Evolutionary conservation across 2,888 invertebrate genomes (phyloP).

Genomic region (Lutraria lutraria): DNA sequence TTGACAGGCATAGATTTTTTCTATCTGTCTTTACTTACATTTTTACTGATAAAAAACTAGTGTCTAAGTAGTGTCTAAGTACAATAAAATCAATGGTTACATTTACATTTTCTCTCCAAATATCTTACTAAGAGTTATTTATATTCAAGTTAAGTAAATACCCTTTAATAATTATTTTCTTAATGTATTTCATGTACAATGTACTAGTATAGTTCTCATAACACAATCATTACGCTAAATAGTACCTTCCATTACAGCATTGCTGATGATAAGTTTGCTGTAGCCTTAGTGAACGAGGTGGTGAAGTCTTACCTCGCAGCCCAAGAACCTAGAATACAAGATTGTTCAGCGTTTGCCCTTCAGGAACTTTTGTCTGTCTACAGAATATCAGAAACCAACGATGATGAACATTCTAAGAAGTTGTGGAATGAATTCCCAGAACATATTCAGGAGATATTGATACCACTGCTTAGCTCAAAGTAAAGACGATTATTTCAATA

Average conservation of each 20-base stretch:
- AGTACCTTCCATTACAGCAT: conserved; percentile 67
- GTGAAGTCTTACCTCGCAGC: conserved; percentile 87
- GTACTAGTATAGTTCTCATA: no score
- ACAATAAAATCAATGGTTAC: no score
- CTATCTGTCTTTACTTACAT: no score
- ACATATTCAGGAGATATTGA: conserved; percentile 86
- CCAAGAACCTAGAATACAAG: conserved; percentile 85
- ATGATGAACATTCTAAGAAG: conserved; percentile 71
- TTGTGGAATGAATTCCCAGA: conserved; percentile 86
- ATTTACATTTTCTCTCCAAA: no score
- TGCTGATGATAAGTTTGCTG: conserved; percentile 86
- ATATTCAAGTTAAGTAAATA: no score
- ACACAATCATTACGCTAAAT: no score
- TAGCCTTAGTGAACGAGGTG: conserved; percentile 86
- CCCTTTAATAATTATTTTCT: no score
- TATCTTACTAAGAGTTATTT: no score
- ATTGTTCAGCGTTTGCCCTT: conserved; percentile 87
- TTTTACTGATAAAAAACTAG: no score
- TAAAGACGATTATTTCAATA: conserved; percentile 71
- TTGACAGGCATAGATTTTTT: no score
- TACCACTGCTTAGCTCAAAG: conserved; percentile 86
- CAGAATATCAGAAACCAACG: conserved; percentile 79
- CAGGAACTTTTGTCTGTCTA: conserved; percentile 87
- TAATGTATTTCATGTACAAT: no score
- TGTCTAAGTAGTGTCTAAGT: no score